Percentiles rank a stretch among this genome's conserved stretches.
Conservation (phyloP, 2,888 invertebrate species). For the Salpingus planirostris region DNA sequence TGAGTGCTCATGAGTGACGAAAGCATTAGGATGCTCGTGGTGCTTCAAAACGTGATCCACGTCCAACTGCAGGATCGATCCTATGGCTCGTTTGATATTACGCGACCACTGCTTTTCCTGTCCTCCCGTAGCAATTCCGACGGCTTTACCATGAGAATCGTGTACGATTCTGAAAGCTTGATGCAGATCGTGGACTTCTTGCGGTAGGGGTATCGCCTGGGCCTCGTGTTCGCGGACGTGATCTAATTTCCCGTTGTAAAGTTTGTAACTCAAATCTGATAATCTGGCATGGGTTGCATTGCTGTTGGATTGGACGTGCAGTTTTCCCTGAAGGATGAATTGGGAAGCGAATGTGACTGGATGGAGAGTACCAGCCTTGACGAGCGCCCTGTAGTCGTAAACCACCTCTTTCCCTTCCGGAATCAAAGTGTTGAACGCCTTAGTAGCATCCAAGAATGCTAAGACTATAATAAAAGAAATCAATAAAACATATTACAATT, state of each 20-base stretch:
- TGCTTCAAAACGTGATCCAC: constrained; percentile 16
- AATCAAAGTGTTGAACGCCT: constrained; percentile 16
- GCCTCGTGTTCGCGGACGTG: constrained; percentile 12
- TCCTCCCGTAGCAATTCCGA: constrained; percentile 28
- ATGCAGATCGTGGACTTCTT: constrained; percentile 20
- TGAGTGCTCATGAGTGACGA: constrained; percentile 33
- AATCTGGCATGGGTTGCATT: constrained; percentile 30
- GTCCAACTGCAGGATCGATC: constrained; percentile 39
- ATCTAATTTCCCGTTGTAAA: constrained; percentile 30
- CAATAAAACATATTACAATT: too few relatives aligned
- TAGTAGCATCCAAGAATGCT: constrained; percentile 5
- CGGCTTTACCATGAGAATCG: constrained; percentile 25
- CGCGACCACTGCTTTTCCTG: constrained; percentile 34
- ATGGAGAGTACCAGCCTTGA: constrained; percentile 34
- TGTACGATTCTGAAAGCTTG: constrained; percentile 23
- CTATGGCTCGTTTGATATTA: constrained; percentile 41
- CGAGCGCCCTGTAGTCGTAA: constrained; percentile 37
- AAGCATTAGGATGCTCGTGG: constrained; percentile 23
- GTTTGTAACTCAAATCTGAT: constrained; percentile 29
- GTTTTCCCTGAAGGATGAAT: constrained; percentile 32
- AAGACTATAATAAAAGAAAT: too few relatives aligned
- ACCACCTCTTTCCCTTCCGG: constrained; percentile 45
- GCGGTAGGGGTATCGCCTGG: constrained; percentile 18
- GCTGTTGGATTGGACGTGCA: constrained; percentile 29
- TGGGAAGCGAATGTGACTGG: constrained; percentile 33